Base-by-base conservation (phyloP, 2,113 vertebrate genomes). In the Taurulus bubalis region DNA sequence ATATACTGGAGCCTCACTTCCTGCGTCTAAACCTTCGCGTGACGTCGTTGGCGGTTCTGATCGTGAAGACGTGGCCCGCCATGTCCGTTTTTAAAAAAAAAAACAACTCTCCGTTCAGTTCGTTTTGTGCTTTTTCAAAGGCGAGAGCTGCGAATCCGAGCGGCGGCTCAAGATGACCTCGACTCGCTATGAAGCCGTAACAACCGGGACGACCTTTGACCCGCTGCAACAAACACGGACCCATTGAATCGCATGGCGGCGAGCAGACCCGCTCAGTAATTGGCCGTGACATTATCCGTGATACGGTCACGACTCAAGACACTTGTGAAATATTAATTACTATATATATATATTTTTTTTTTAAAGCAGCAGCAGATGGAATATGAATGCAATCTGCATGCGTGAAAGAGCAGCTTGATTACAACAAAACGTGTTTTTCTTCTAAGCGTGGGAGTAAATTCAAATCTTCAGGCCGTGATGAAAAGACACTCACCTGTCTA, bases 401-500 rank as follows among this genome's bases (percentile, higher is more conserved):
- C 38, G 45, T 71, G 22, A 84, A 40, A 70, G 83, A 83, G 45
- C 79, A 20, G 3, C 60, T 76, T 75, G 47, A 59, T 77, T 69
- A 49, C 40, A 74, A 24, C 11, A 56, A 28, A 45, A 32, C 40
- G n/a, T 58, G n/a, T 78, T 26, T 70, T 49, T 66, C 4, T 22
- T 32, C 32, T 53, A 56, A 64, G 70, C 56, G 60, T 32, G 51
- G 59, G 56, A 40, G 79, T 62, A 49, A 68, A 73, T 53, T 32
- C 38, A 30, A 80, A 65, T 40, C 58, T 28, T 72, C 68, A 36
- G n/a, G 76, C 60, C 30, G 67, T 86, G 73, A 85, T 89, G 55
- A 77, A 88, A 87, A 87, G 64, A 38, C 22, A 56, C n/a, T 69
- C 80, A 72, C 49, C 77, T 86, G 83, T 58, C 58, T 49, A 20